phyloP scores from a whole-genome alignment of 2,888 invertebrate species.

The Palloptera scutellata region DNA sequence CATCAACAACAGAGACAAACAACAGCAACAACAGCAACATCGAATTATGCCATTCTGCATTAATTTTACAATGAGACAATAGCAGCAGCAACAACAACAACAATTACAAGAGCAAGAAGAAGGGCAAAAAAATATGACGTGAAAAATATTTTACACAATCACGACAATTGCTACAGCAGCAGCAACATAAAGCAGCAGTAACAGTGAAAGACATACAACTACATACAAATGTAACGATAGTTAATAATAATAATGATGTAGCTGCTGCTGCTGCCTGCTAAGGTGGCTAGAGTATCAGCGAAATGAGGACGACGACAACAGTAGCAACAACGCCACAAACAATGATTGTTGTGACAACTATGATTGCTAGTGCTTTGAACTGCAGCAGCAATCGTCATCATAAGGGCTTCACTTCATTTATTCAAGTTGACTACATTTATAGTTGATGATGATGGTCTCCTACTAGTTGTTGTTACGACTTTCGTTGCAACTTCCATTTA shows the following conservation, averaged over 20 bases:
- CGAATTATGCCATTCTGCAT: conserved; percentile 31
- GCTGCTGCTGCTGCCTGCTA: too few species aligned
- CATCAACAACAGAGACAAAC: background rate
- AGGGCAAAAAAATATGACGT: conserved; percentile 3
- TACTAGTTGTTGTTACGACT: too few species aligned
- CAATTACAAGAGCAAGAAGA: conserved; percentile 3
- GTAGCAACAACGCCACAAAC: background rate
- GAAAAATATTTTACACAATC: conserved; percentile 6
- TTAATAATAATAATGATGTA: too few species aligned
- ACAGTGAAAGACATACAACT: background rate
- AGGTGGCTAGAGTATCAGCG: too few species aligned
- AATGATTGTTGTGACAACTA: background rate
- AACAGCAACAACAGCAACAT: background rate
- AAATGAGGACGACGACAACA: conserved; percentile 2
- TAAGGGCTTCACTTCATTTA: too few species aligned
- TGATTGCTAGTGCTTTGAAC: background rate
- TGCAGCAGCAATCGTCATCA: conserved; percentile 3
- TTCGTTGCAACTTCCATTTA: too few species aligned
- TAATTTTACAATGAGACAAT: conserved; percentile 28
- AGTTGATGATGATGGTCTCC: too few species aligned
- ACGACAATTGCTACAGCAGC: background rate
- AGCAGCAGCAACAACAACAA: conserved; percentile 18
- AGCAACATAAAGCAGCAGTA: conserved; percentile 2
- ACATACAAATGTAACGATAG: background rate
- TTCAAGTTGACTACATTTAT: too few species aligned